These are phyloP conservation scores for Mamestra configurata DNA, from an alignment of 1,140 invertebrate genomes.

Conservation along the genomic window DNA sequence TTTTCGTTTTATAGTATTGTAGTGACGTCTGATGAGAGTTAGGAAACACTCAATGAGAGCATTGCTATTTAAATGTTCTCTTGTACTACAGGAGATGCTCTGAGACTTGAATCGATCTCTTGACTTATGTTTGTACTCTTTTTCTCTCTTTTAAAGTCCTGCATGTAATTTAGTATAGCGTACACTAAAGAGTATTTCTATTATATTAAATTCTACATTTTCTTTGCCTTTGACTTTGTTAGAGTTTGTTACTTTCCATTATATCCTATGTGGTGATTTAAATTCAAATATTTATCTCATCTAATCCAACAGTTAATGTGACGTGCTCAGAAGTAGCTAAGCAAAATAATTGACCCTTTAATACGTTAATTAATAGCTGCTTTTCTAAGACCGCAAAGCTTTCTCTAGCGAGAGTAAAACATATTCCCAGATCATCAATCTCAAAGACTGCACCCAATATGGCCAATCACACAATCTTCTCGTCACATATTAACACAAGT, in stretches of 20 bases:
- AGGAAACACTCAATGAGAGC: conserved; percentile 35
- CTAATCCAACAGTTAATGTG: neutral
- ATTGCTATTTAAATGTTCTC: conserved; percentile 33
- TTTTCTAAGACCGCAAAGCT: neutral
- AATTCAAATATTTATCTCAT: neutral
- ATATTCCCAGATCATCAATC: conserved; percentile 16
- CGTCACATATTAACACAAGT: conserved; percentile 38
- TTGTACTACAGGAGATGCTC: neutral
- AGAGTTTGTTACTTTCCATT: too few relatives aligned
- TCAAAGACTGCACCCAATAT: conserved; percentile 33
- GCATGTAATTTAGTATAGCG: too few relatives aligned
- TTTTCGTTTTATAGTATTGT: conserved; percentile 29
- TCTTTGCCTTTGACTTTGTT: too few relatives aligned
- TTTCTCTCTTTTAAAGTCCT: too few relatives aligned
- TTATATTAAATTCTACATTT: neutral
- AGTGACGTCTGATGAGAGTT: conserved; percentile 28
- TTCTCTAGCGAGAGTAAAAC: conserved; percentile 14
- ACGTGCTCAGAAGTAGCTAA: neutral
- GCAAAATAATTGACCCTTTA: neutral
- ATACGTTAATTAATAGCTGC: neutral
- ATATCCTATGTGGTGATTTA: neutral
- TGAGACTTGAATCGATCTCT: neutral
- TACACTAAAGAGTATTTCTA: too few relatives aligned
- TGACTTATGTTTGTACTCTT: too few relatives aligned
- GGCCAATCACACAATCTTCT: conserved; percentile 34